phyloP scores from a whole-genome alignment of 1,140 invertebrate species.

The Polypedilum pembai region DNA sequence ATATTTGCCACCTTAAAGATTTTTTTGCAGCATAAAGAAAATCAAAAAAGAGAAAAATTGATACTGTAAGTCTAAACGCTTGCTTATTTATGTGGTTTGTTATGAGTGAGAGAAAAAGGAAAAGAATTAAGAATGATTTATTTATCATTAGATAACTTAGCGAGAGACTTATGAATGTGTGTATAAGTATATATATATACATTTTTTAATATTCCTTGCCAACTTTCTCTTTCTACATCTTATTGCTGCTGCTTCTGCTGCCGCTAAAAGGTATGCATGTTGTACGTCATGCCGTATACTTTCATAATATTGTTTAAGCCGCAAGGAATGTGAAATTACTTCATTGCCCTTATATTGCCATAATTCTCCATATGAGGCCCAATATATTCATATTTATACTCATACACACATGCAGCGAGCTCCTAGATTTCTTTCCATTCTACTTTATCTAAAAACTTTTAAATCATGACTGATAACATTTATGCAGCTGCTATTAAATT shows the following conservation, averaged over 20 bases:
- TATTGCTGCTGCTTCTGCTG: neutral
- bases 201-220: conserved; percentile 13
- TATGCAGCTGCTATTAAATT: conserved; percentile 14
- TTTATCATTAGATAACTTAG: conserved; percentile 27
- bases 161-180: neutral
- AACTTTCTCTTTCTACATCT: neutral
- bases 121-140: conserved; percentile 28
- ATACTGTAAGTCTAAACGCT: too few relatives aligned
- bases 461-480: conserved; percentile 28
- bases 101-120: neutral
- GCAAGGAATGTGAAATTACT: conserved; percentile 16
- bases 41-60: too few relatives aligned
- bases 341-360: neutral
- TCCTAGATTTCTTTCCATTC: neutral
- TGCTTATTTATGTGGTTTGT: conserved; percentile 15
- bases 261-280: neutral
- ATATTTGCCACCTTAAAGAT: too few relatives aligned
- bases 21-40: too few relatives aligned
- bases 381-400: neutral
- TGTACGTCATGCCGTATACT: neutral
- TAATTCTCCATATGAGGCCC: conserved; percentile 9
- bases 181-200: neutral
- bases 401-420: neutral
- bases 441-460: conserved; percentile 26
- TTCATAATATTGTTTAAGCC: conserved; percentile 7